Conservation (phyloP, 2,888 invertebrate genomes). For the Drosophila diplacantha region DNA sequence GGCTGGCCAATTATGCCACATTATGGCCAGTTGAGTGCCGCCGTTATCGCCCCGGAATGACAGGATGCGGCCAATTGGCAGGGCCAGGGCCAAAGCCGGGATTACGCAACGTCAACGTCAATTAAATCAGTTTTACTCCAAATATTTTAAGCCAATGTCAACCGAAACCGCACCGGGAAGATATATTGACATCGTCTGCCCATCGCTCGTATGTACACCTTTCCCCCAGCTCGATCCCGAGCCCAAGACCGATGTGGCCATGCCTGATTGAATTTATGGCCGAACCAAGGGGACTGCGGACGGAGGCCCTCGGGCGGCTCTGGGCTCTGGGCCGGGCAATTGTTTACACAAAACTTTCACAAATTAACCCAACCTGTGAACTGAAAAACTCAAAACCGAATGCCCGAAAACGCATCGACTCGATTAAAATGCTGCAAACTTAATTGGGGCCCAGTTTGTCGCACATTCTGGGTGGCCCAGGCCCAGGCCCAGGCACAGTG, state of each 20-base stretch:
- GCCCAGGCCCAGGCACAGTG: constrained; percentile 37
- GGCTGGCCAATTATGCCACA: constrained; percentile 69
- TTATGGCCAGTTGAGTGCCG: constrained; percentile 55
- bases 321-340: constrained; percentile 36
- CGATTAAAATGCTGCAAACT: constrained; percentile 68
- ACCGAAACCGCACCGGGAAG: constrained; percentile 39
- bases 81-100: constrained; percentile 33
- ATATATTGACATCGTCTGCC: constrained; percentile 60
- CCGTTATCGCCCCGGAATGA: constrained; percentile 50
- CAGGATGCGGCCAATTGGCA: constrained; percentile 35
- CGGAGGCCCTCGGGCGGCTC: constrained; percentile 29
- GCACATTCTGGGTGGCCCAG: constrained; percentile 63
- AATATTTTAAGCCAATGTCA: constrained; percentile 68
- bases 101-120: constrained; percentile 68
- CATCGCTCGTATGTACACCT: constrained; percentile 33
- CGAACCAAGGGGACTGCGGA: constrained; percentile 25
- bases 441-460: constrained; percentile 62
- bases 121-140: constrained; percentile 72
- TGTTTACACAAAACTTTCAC: constrained; percentile 72
- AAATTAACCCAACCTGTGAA: constrained; percentile 64
- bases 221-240: constrained; percentile 26
- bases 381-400: constrained; percentile 36
- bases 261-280: constrained; percentile 71
- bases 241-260: constrained; percentile 41
- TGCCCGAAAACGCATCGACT: constrained; percentile 44